Base-by-base conservation (phyloP, 2,113 vertebrate genomes). In the Dryoscopus gambensis region DNA sequence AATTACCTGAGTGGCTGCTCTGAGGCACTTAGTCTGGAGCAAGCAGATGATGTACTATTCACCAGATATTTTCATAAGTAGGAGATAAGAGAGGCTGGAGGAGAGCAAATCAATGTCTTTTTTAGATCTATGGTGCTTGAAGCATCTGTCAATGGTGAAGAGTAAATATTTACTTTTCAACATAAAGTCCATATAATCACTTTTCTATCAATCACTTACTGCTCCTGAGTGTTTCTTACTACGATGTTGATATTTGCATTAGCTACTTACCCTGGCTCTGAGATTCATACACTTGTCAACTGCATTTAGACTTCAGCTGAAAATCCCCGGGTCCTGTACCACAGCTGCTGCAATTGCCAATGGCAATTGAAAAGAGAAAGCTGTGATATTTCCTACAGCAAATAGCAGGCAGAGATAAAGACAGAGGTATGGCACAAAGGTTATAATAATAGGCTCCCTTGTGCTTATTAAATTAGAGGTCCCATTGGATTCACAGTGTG, bases 91-190 rank as follows among this genome's bases (percentile, higher is more conserved):
- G 93, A 56, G 93, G 88, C 93, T 90, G 83, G 69, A 97, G 75
- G 89, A 96, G 84, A 95, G 95, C 23, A 22, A 96, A 97, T 97
- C 83, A 37, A 95, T 96, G 93, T 89, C 83, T 93, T 93, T 92
- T 96, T 95, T 92, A 95, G 70, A 87, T 95, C 92, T 94, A 79
- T 87, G 89, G 94, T 94, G 74, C 90, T 96, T 71, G 77, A 97
- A 85, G 96, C 96, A 93, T 97, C 95, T 95, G 96, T 97, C 97
- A 97, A 95, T 97, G 95, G 84, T 89, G 89, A 90, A 89, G 88
- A 95, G 97, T 96, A 97, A 97, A 97, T 97, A 97, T 97, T 97
- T 97, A 97, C 96, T 94, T 96, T 95, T 90, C 60, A 96, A 69
- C 95, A 88, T 97, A 78, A 96, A 96, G 97, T 97, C 94, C 94